These are phyloP conservation scores for Crotalus helleri DNA, from an alignment of 2,113 vertebrate genomes.

Conservation along the genomic window DNA sequence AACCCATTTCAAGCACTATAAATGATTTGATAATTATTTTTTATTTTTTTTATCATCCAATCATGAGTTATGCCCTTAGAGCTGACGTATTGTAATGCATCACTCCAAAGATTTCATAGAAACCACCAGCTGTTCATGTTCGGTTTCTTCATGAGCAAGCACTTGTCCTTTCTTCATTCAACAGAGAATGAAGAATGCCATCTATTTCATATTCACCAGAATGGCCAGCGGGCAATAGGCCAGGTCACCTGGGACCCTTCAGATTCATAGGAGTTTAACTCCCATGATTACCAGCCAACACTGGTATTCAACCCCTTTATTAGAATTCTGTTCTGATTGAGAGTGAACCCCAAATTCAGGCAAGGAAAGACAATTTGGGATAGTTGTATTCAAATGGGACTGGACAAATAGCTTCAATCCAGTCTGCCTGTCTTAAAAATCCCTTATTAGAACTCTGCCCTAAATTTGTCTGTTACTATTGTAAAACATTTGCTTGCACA, in stretches of 20 bases:
- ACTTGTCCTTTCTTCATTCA: background rate
- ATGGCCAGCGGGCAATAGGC: background rate
- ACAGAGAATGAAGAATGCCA: background rate
- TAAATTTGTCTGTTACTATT: background rate
- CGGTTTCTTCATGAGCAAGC: background rate
- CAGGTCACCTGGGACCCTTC: background rate
- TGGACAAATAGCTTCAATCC: background rate
- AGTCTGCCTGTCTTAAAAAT: background rate
- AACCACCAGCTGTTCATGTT: background rate
- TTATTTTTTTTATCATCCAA: background rate
- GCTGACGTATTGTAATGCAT: background rate
- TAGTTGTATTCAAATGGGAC: background rate
- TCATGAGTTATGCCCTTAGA: background rate
- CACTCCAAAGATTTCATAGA: background rate
- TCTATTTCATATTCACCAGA: background rate
- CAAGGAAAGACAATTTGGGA: background rate
- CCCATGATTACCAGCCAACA: background rate
- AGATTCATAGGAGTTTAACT: background rate
- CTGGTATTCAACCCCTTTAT: background rate
- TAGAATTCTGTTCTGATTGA: background rate
- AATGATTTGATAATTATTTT: background rate
- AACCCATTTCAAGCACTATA: background rate
- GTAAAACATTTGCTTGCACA: background rate
- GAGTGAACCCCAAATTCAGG: background rate
- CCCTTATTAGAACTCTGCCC: background rate